Base-by-base conservation (phyloP, 2,888 invertebrate species). In the Oscheius onirici region DNA sequence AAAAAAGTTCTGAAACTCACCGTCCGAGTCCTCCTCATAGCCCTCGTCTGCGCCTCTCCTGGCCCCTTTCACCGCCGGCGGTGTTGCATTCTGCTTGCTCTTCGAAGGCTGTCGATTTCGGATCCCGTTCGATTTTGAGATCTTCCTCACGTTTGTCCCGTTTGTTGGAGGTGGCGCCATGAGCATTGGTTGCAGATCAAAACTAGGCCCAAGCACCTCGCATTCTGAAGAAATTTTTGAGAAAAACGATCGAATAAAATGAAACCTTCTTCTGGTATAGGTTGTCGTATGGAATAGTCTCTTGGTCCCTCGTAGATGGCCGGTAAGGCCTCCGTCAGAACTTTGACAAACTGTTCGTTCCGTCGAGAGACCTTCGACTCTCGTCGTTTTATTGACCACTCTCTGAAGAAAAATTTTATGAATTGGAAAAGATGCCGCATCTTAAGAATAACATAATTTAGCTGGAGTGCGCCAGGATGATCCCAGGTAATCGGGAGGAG, bases 321-420 rank as follows among this genome's bases (percentile, higher is more conserved):
- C 17, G 86, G 86, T 49, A 86, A 65, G 24, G 85, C 83, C 61
- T 85, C 84, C 22, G 83, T 77, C 46, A 86, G 78, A 26, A 84
- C 74, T 73, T 77, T 75, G 55, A 78, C 76, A 17, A 60, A 61
- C 26, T 61, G 73, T 68, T 86, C 86, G 67, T 87, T 87, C 24
- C 73, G 94, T 89, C 93, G 94, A 78, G 95, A 93, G 83, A 97
- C 95, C 88, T 94, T 94, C 87, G 93, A 92, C 90, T 96, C 95
- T 88, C 93, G 80, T 49, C 83, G 58, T 58, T 78, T 72, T 73
- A 83, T 60, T 26, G 80, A 74, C 84, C 84, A 86, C 63, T 83
- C 84, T 46, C 84, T 84, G 71, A 46, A 82, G 75, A 22, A 54
- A n/a, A n/a, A 49, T 40, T 41, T 58, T 15, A 46, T 15, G 8